A percentile compares a stretch with the other conserved stretches of the same genome.
These are phyloP conservation scores for Heliconius ethilla DNA, from an alignment of 2,888 invertebrate species.

Conservation along the genomic window DNA sequence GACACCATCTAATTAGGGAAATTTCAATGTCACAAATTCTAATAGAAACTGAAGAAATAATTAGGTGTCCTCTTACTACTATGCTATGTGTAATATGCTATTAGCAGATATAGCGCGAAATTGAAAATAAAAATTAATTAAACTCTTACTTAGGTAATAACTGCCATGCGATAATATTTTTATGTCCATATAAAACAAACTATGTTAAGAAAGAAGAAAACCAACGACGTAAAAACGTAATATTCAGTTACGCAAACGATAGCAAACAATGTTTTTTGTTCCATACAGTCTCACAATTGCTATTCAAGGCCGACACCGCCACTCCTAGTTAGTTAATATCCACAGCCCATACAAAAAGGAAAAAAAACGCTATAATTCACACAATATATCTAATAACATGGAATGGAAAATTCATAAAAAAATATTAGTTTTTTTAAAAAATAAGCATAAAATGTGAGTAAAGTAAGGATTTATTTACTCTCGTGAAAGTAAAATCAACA, in stretches of 20 bases:
- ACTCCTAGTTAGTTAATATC: neutral
- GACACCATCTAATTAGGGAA: neutral
- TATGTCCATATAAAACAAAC: neutral
- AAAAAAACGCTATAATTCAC: neutral
- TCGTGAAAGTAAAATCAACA: no score
- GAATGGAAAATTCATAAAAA: no score
- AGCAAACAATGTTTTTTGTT: constrained; percentile 13
- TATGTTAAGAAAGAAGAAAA: neutral
- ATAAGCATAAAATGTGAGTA: no score
- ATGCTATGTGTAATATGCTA: no score
- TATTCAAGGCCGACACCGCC: constrained; percentile 17
- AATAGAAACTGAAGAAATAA: neutral
- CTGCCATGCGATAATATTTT: neutral
- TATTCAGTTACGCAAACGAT: neutral
- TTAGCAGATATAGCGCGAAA: no score
- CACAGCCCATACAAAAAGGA: neutral
- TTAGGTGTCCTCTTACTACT: neutral
- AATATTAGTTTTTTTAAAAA: no score
- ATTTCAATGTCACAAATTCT: neutral
- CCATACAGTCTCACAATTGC: constrained; percentile 14
- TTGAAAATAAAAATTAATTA: no score
- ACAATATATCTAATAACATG: neutral
- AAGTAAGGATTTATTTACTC: neutral
- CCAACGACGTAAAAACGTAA: neutral
- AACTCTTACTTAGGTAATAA: neutral